A percentile compares a stretch with the other conserved stretches of the same genome.
phyloP scores from a whole-genome alignment of 2,888 invertebrate genomes.

The Drosophila melanosoma region DNA sequence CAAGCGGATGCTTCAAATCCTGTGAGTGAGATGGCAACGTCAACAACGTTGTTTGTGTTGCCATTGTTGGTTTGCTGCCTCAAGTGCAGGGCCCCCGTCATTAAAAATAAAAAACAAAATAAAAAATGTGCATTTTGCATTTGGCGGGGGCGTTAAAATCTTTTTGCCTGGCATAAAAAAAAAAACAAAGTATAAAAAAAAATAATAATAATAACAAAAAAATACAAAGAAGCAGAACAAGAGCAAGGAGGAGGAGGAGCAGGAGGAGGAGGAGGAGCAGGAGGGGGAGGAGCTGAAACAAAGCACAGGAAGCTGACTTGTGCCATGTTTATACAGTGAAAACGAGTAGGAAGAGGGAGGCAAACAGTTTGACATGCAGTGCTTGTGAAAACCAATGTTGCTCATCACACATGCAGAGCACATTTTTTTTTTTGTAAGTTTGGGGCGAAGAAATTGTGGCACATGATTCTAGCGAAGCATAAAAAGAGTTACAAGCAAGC shows the following conservation, averaged over 20 bases:
- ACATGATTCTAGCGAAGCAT: conserved; percentile 43
- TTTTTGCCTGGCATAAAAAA: conserved; percentile 53
- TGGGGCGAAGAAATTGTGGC: conserved; percentile 53
- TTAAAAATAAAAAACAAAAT: conserved; percentile 42
- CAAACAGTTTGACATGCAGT: conserved; percentile 39
- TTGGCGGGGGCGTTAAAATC: conserved; percentile 63
- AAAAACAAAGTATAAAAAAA: conserved; percentile 62
- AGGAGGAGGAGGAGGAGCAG: background rate
- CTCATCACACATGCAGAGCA: conserved; percentile 62
- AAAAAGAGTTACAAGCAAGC: conserved; percentile 49
- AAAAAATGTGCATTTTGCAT: conserved; percentile 72
- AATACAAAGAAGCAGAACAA: conserved; percentile 35
- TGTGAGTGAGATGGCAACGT: conserved; percentile 59
- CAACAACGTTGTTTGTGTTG: conserved; percentile 60
- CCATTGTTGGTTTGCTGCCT: conserved; percentile 41
- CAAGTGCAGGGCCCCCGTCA: conserved; percentile 74
- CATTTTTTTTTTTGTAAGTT: conserved; percentile 33
- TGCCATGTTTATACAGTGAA: conserved; percentile 6
- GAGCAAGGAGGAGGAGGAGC: background rate
- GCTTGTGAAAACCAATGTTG: conserved; percentile 36
- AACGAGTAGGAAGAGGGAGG: background rate
- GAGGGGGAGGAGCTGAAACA: conserved; percentile 17
- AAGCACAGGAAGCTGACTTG: conserved; percentile 51
- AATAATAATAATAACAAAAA: conserved; percentile 36
- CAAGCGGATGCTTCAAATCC: conserved; percentile 41